Evolutionary conservation across 2,888 invertebrate genomes (phyloP), one percentile per base, ranked within the genome.

Genomic region (Chymomyza procnemis): DNA sequence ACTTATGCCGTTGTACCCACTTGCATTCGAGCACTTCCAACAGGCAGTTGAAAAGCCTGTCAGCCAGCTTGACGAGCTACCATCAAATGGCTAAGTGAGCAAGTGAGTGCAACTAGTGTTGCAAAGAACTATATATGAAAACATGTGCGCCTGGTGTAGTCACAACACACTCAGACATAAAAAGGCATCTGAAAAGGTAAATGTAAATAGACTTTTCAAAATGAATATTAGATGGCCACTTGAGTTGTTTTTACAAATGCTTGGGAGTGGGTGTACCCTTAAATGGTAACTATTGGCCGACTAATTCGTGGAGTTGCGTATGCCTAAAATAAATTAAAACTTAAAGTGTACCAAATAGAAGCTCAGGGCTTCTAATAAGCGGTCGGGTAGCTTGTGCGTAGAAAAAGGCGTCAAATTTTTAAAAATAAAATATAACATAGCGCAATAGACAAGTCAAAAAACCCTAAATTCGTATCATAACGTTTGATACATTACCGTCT

Each of bases 141-240:
- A 47, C 47, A 47, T 26, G 26, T 26, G 26, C 26, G 26, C 8
- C 26, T 26, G 26, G 26, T 26, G 26, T 26, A 6, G 0, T 8
- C 26, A 26, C 4, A 16, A 50, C 48, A 48, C 48, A 66, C 57
- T 62, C 62, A 66, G 62, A 67, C 21, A 21, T 12, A 64, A 18
- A 21, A n/a, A 34, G 41, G 54, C n/a, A 64, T 74, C 69, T 64
- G 69, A 61, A 73, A 73, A 73, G 69, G 65, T 74, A 73, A 73
- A 74, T 73, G 73, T 74, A 73, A 73, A 74, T 73, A 74, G 73
- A 74, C 69, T 73, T 80, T 80, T 78, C 74, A 78, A 84, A 84
- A 78, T 79, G 84, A 84, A 79, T 79, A 79, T 79, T 84, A 84
- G 84, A 79, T 79, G 83, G 84, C 75, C 66, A 54, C 34, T 41